phyloP scores from a whole-genome alignment of 2,797 vertebrate species.

The Chelmon rostratus region DNA sequence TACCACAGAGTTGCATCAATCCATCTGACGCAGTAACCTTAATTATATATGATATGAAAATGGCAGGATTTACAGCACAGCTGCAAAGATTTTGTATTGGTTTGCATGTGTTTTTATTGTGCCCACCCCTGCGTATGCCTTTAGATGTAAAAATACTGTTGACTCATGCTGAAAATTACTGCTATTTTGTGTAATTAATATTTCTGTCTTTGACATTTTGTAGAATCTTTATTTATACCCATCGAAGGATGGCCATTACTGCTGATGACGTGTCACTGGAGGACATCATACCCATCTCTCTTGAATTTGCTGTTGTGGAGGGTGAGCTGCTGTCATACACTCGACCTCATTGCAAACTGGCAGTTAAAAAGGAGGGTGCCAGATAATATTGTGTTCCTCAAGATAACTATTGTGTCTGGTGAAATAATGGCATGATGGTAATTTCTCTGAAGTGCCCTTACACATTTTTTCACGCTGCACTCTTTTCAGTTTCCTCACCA shows the following conservation, averaged over 20 bases:
- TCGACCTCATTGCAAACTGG: neutral
- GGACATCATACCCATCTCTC: slow-evolving; percentile 88
- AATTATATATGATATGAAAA: neutral
- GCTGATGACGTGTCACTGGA: slow-evolving; percentile 94
- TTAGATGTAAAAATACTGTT: neutral
- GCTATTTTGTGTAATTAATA: too few relatives aligned
- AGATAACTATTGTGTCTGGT: neutral
- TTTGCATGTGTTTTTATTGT: neutral
- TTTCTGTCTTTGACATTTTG: slow-evolving; percentile 19
- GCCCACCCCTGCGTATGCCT: neutral
- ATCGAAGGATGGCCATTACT: slow-evolving; percentile 94
- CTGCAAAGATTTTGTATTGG: neutral
- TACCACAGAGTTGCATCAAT: slow-evolving; percentile 6
- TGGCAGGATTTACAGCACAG: neutral
- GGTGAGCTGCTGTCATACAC: slow-evolving; percentile 79
- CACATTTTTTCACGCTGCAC: slow-evolving; percentile 14
- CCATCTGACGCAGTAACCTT: slow-evolving; percentile 1
- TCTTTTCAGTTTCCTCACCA: slow-evolving; percentile 82
- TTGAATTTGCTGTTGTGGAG: slow-evolving; percentile 91
- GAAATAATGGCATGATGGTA: neutral
- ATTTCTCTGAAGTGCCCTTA: slow-evolving; percentile 10
- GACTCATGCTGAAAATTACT: neutral
- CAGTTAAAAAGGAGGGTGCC: neutral
- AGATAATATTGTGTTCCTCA: neutral
- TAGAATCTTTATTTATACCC: slow-evolving; percentile 92